phyloP scores from a whole-genome alignment of 1,140 invertebrate genomes.

The Drosophila neocordata region DNA sequence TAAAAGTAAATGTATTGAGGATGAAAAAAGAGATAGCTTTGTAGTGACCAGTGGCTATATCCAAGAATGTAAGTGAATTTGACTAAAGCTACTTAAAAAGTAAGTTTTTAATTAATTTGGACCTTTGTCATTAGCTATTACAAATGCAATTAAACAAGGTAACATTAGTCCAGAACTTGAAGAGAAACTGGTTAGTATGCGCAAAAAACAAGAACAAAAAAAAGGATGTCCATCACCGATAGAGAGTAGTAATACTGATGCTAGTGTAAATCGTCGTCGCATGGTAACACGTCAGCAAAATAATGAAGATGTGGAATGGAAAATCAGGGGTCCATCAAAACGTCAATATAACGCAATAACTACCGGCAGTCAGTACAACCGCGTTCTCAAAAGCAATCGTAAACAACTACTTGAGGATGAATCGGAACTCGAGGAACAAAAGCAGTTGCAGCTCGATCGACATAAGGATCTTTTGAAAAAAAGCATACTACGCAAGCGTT shows the following conservation, averaged over 20 bases:
- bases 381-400: constrained; percentile 47
- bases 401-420: constrained; percentile 36
- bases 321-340: constrained; percentile 42
- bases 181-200: constrained; percentile 94
- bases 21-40: constrained; percentile 84
- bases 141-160: constrained; percentile 92
- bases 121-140: constrained; percentile 86
- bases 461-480: constrained; percentile 97
- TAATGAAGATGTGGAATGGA: constrained; percentile 64
- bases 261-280: constrained; percentile 35
- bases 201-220: constrained; percentile 93
- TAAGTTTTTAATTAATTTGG: background rate
- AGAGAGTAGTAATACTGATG: constrained; percentile 23
- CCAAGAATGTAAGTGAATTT: constrained; percentile 85
- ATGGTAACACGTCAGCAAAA: constrained; percentile 46
- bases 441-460: constrained; percentile 61
- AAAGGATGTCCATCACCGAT: constrained; percentile 81
- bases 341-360: constrained; percentile 46
- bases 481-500: constrained; percentile 95
- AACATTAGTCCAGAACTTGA: constrained; percentile 96
- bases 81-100: background rate
- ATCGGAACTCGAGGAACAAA: constrained; percentile 45
- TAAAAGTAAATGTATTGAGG: constrained; percentile 13
- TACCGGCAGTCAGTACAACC: constrained; percentile 26
- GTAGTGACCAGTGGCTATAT: constrained; percentile 94